phyloP scores from a whole-genome alignment of 2,113 vertebrate species.

The Orcinus orca region DNA sequence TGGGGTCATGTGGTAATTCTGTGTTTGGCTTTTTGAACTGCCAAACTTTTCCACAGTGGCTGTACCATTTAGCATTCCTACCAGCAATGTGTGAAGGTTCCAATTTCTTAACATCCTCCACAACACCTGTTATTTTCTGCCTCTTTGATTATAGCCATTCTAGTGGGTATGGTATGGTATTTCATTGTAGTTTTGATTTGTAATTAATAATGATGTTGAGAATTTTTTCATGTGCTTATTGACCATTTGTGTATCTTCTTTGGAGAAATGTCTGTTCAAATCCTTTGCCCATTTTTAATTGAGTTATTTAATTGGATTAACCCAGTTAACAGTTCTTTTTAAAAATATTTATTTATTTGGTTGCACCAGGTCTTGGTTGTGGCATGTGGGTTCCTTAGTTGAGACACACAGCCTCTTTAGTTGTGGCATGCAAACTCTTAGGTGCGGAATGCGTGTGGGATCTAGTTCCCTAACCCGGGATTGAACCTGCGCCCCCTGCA shows the following conservation, averaged over 20 bases:
- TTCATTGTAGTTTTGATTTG: not conserved
- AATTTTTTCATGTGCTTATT: not conserved
- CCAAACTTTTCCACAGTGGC: not conserved
- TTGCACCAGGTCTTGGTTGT: not conserved
- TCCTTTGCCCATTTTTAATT: not conserved
- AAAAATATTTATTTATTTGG: not conserved
- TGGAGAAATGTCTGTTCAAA: not conserved
- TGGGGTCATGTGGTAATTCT: not conserved
- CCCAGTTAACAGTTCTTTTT: not conserved
- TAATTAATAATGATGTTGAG: not conserved
- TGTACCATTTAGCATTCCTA: not conserved
- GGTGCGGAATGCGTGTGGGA: not conserved
- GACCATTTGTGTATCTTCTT: not conserved
- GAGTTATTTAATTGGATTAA: not conserved
- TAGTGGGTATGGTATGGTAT: not conserved
- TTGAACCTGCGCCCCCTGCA: not conserved
- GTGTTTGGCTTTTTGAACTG: not conserved
- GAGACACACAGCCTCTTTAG: not conserved
- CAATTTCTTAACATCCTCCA: not conserved
- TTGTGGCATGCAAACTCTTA: not conserved
- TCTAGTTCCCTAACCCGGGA: not conserved
- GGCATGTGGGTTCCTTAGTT: not conserved
- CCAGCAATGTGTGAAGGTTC: not conserved
- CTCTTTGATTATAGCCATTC: not conserved
- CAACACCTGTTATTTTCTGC: not conserved